A percentile compares a stretch with the other conserved stretches of the same genome.
Evolutionary conservation across 2,113 vertebrate genomes (phyloP).

Genomic region (Prunella himalayana): DNA sequence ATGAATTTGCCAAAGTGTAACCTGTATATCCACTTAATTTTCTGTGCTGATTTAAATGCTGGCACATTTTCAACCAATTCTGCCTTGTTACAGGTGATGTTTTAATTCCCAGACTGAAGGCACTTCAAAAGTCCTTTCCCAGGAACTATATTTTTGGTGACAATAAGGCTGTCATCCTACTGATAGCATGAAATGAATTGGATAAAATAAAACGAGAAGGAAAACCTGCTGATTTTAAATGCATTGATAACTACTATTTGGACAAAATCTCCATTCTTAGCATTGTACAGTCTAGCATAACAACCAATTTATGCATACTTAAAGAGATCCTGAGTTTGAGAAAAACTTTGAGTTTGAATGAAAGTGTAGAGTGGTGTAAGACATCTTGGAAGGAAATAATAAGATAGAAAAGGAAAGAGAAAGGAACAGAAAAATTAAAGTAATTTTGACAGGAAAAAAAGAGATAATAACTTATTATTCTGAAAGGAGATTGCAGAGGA

Average conservation of each 20-base stretch:
- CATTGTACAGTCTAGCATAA: background rate
- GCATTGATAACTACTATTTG: background rate
- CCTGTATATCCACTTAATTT: background rate
- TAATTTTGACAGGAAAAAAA: background rate
- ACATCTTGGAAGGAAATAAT: background rate
- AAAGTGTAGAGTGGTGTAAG: background rate
- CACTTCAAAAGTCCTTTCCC: background rate
- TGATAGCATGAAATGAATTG: background rate
- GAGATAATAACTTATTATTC: background rate
- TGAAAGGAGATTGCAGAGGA: background rate
- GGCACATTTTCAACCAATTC: background rate
- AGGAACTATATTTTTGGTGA: background rate
- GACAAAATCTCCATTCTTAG: background rate
- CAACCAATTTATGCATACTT: background rate
- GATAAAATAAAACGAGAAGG: background rate
- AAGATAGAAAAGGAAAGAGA: background rate
- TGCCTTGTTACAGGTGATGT: background rate
- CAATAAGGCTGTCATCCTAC: background rate
- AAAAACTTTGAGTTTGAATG: background rate
- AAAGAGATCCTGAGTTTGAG: background rate
- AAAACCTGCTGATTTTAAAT: conserved; percentile 2
- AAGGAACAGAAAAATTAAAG: background rate
- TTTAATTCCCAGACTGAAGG: conserved; percentile 21
- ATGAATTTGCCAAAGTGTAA: background rate
- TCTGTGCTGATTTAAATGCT: background rate